Conservation (phyloP, 1,140 invertebrate species). For the Drosophila kanapiae region DNA sequence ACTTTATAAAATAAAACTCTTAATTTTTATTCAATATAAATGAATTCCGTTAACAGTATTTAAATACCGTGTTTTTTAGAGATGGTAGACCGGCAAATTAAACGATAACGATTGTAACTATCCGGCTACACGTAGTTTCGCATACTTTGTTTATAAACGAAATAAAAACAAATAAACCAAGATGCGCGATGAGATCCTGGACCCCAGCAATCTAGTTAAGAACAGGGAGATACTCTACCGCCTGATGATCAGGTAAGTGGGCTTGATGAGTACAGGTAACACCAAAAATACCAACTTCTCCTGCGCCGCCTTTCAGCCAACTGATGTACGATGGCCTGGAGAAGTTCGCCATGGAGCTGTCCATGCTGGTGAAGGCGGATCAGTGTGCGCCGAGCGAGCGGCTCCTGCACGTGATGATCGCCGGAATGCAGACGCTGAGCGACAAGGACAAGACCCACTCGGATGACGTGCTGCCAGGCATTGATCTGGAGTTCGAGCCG, state of each 20-base stretch:
- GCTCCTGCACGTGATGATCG: constrained; percentile 93
- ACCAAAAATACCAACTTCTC: constrained; percentile 17
- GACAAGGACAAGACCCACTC: constrained; percentile 89
- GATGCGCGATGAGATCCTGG: constrained; percentile 88
- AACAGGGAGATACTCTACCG: constrained; percentile 93
- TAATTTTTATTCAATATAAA: too few species aligned
- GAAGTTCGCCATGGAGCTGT: constrained; percentile 93
- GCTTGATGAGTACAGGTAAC: background rate
- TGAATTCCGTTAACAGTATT: constrained; percentile 1
- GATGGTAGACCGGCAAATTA: constrained; percentile 7
- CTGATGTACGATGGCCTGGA: constrained; percentile 97
- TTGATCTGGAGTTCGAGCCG: constrained; percentile 98
- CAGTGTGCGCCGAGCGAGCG: constrained; percentile 98
- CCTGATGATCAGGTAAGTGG: constrained; percentile 93
- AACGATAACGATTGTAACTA: constrained; percentile 7
- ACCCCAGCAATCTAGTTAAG: constrained; percentile 92
- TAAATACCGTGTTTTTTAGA: background rate
- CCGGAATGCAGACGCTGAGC: constrained; percentile 95
- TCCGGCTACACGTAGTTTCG: too few species aligned
- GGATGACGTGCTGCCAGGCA: constrained; percentile 92
- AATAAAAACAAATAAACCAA: constrained; percentile 28
- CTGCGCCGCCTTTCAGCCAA: constrained; percentile 88
- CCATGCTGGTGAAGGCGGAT: constrained; percentile 93
- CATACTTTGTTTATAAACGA: constrained; percentile 17
- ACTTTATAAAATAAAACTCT: too few species aligned